These are phyloP conservation scores for Cotesia vestalis DNA, from an alignment of 1,140 invertebrate genomes.

Conservation along the genomic window DNA sequence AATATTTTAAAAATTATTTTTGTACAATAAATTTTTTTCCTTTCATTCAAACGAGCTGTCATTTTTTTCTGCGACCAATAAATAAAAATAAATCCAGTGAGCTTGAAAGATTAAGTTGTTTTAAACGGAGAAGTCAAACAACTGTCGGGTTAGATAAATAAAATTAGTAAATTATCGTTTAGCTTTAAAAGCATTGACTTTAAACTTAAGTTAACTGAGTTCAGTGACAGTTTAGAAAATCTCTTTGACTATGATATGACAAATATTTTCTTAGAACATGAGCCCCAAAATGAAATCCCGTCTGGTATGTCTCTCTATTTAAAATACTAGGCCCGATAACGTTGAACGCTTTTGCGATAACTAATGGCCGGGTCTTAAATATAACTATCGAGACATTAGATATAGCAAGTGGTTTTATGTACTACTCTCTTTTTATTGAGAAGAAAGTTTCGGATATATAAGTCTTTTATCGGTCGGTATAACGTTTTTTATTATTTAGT, in stretches of 20 bases:
- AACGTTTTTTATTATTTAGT: too few relatives aligned
- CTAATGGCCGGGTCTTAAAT: conserved; percentile 44
- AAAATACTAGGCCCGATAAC: conserved; percentile 27
- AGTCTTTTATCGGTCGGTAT: too few relatives aligned
- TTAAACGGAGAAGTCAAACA: conserved; percentile 5
- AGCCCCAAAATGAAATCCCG: too few relatives aligned
- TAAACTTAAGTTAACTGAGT: too few relatives aligned
- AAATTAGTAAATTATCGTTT: not conserved
- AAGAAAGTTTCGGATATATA: not conserved
- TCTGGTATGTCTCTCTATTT: too few relatives aligned
- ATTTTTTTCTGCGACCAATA: too few relatives aligned
- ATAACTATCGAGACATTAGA: not conserved
- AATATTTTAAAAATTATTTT: too few relatives aligned
- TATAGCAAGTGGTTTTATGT: not conserved
- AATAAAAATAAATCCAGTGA: not conserved
- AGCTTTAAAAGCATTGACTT: not conserved
- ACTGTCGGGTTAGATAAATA: not conserved
- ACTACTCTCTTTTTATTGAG: not conserved
- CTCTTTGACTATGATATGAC: not conserved
- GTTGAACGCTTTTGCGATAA: conserved; percentile 49
- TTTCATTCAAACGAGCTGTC: too few relatives aligned
- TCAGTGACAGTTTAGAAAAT: not conserved
- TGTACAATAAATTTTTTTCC: too few relatives aligned
- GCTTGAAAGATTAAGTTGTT: not conserved
- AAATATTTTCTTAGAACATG: too few relatives aligned